These are phyloP conservation scores for Scomber japonicus DNA, from an alignment of 2,113 vertebrate genomes.

Conservation along the genomic window DNA sequence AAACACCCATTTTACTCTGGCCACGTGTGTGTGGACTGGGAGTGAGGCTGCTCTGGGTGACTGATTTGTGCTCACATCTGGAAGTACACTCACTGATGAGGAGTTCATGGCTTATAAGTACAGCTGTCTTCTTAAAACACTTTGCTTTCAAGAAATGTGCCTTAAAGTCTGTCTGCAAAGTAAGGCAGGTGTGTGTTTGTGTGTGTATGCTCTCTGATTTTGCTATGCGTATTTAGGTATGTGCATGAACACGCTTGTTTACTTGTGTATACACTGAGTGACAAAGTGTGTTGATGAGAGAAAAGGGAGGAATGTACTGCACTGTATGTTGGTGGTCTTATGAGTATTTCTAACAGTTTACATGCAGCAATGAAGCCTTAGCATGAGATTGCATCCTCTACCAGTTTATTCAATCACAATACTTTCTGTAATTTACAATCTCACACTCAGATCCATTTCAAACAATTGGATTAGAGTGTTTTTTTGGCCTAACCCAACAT, in stretches of 20 bases:
- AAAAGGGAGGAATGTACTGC: conserved; percentile 18
- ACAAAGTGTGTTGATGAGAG: conserved; percentile 18
- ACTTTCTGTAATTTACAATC: conserved; percentile 40
- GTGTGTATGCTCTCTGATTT: conserved; percentile 18
- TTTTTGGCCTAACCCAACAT: conserved; percentile 22
- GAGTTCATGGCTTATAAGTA: conserved; percentile 42
- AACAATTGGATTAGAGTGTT: conserved; percentile 56
- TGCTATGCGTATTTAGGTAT: conserved; percentile 12
- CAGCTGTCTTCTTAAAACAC: conserved; percentile 58
- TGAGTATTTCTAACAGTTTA: conserved; percentile 31
- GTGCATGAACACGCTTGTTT: conserved; percentile 24
- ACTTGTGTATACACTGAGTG: conserved; percentile 16
- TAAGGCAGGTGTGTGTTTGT: conserved; percentile 31
- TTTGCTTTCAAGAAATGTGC: conserved; percentile 18
- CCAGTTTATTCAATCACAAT: conserved; percentile 39
- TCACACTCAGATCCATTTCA: conserved; percentile 41
- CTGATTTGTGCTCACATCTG: conserved; percentile 76
- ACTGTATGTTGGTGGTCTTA: conserved; percentile 34
- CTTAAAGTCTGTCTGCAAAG: conserved; percentile 21
- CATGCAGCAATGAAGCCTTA: neutral
- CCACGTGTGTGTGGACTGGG: conserved; percentile 14
- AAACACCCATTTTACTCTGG: conserved; percentile 60
- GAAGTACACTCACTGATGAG: conserved; percentile 54
- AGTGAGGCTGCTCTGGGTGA: conserved; percentile 31
- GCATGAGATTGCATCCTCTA: conserved; percentile 16